Base-by-base conservation (phyloP, 2,113 vertebrate species). In the Corapipo altera region DNA sequence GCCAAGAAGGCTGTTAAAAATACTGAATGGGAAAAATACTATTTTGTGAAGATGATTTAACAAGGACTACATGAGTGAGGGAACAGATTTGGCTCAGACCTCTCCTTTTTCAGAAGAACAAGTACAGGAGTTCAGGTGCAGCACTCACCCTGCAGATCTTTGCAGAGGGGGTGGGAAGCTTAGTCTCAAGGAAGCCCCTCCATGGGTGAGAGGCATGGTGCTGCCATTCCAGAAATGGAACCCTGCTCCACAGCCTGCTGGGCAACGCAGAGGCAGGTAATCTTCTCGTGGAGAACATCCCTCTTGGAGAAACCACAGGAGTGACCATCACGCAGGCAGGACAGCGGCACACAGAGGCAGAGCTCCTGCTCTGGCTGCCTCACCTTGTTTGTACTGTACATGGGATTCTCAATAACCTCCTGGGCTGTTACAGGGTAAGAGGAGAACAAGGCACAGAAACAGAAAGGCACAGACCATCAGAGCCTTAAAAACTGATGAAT, bases 151-250 rank as follows among this genome's bases (percentile, higher is more conserved):
- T 30, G 65, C 33, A 71, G 85, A 37, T 30, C 51, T 72, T 73
- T 77, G 54, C 57, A 80, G 75, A 86, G 41, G n/a, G 49, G 19
- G 15, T 59, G 39, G 46, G 27, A 72, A 80, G 35, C 9, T 66
- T 57, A 7, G 19, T 71, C 46, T 69, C 4, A 3, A n/a, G 83
- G 55, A 86, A 77, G 46, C n/a, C 58, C 6, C 4, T 55, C 24
- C 5, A 1, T 3, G 20, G 49, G 13, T n/a, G 2, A 17, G 57
- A 75, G n/a, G 41, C 32, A 71, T 0, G 0, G 46, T 8, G n/a
- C 51, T 82, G 32, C 23, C 19, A 30, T 41, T 43, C 21, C 57
- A 54, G 55, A 62, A 59, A 49, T 0, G 0, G 33, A 87, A 23
- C 32, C 8, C 27, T 62, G 35, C 57, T 91, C 39, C 70, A 37